Percentiles rank a stretch among this genome's conserved stretches.
phyloP scores from a whole-genome alignment of 2,113 vertebrate genomes.

The Hoplias malabaricus region DNA sequence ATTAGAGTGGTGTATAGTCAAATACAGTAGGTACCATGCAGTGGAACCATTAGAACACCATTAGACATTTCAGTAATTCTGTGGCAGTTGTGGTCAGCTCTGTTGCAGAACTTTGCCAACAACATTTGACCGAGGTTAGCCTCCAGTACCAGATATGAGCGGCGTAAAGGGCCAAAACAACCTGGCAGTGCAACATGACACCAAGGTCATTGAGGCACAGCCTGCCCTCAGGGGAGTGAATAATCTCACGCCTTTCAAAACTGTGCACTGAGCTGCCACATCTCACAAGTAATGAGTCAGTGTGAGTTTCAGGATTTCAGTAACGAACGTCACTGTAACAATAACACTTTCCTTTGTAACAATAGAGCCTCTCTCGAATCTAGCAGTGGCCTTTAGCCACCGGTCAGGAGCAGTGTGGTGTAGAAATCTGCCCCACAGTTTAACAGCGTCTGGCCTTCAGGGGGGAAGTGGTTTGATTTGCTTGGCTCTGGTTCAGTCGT shows the following conservation, averaged over 20 bases:
- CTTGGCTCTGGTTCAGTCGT: conserved; percentile 38
- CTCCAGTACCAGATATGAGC: too few relatives aligned
- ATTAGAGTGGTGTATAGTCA: too few relatives aligned
- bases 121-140: too few relatives aligned
- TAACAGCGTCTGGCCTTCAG: conserved; percentile 24
- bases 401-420: neutral
- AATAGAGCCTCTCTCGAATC: neutral
- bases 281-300: neutral
- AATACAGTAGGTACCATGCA: too few relatives aligned
- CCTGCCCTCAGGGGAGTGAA: neutral
- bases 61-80: too few relatives aligned
- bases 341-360: neutral
- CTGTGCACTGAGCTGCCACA: neutral
- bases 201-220: neutral
- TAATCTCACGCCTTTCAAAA: neutral
- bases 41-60: too few relatives aligned
- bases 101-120: neutral
- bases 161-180: neutral
- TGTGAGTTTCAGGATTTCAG: conserved; percentile 9
- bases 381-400: neutral
- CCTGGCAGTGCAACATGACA: neutral
- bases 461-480: conserved; percentile 44
- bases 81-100: neutral
- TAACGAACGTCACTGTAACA: neutral
- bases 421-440: conserved; percentile 34